Conservation (phyloP, 2,797 vertebrate genomes). For the Morelia viridis region DNA sequence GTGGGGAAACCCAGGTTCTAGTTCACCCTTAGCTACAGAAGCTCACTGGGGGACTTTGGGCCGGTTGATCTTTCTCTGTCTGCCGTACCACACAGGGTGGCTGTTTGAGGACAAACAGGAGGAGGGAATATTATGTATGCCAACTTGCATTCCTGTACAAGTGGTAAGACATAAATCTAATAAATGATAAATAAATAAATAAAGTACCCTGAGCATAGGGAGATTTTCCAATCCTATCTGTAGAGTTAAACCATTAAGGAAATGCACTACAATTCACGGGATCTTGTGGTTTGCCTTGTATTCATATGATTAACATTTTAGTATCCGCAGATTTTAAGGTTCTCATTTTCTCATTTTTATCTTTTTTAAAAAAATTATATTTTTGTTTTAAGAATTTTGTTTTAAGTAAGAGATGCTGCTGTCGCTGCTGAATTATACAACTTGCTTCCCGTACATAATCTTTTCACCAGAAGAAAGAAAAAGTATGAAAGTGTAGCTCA, state of each 20-base stretch:
- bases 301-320: neutral
- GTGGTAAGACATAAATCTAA: neutral
- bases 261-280: neutral
- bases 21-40: neutral
- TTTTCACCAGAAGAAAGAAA: neutral
- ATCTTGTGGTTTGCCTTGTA: neutral
- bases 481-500: neutral
- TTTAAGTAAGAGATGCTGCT: neutral
- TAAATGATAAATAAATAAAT: neutral
- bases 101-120: neutral
- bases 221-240: neutral
- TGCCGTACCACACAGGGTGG: neutral
- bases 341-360: neutral
- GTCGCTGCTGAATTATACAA: neutral
- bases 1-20: neutral
- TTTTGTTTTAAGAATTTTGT: neutral
- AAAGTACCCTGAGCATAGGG: neutral
- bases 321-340: neutral
- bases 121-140: neutral
- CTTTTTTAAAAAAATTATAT: neutral
- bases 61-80: neutral
- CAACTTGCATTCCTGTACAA: neutral
- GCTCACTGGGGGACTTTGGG: neutral
- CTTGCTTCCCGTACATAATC: neutral
- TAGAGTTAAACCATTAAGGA: neutral